These are phyloP conservation scores for Colletes collaris DNA, from an alignment of 2,888 invertebrate species.

Conservation along the genomic window DNA sequence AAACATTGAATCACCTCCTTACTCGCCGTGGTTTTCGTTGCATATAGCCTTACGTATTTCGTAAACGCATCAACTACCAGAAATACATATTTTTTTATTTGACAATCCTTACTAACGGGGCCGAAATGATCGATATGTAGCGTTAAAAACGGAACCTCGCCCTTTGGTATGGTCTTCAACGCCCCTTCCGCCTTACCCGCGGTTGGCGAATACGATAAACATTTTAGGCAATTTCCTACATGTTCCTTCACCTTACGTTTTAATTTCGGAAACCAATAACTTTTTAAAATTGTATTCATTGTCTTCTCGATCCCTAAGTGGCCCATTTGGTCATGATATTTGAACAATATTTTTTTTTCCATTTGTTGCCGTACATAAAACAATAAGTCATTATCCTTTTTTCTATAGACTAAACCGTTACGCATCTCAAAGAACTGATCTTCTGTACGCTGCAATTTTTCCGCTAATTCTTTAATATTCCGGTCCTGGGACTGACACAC, in stretches of 20 bases:
- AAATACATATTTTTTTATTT: constrained; percentile 71
- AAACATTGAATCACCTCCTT: constrained; percentile 59
- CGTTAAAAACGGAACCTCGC: background rate
- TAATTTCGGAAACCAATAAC: constrained; percentile 26
- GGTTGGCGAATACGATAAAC: constrained; percentile 1
- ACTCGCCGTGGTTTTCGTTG: constrained; percentile 56
- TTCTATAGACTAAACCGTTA: constrained; percentile 10
- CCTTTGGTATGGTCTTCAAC: constrained; percentile 2
- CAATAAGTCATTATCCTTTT: background rate
- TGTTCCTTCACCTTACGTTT: background rate
- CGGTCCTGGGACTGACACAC: background rate
- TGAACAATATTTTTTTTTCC: background rate
- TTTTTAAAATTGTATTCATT: background rate
- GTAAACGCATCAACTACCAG: constrained; percentile 70
- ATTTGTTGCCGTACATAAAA: constrained; percentile 19
- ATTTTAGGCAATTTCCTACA: constrained; percentile 19
- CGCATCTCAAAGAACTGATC: constrained; percentile 15
- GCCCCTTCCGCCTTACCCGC: background rate
- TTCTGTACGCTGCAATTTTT: background rate
- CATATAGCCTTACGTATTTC: constrained; percentile 68
- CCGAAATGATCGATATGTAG: constrained; percentile 22
- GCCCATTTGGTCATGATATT: constrained; percentile 19
- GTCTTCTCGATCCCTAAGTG: background rate
- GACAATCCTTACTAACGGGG: constrained; percentile 65
- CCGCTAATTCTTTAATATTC: background rate